phyloP scores from a whole-genome alignment of 2,113 vertebrate species.

The Anseranas semipalmata region DNA sequence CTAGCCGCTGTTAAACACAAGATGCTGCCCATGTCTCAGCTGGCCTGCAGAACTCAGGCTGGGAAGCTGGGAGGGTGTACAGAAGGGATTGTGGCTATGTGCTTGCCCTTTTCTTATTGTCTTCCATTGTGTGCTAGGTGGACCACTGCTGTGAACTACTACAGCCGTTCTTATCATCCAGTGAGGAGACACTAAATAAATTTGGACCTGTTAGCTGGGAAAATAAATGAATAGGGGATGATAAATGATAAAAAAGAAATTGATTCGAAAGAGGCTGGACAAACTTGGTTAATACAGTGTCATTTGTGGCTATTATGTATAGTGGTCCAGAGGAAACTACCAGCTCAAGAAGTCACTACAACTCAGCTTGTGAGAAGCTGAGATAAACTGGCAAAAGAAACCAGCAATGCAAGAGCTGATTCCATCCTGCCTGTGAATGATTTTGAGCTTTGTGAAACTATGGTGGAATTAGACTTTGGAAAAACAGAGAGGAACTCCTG shows the following conservation, averaged over 20 bases:
- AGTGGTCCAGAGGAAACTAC: neutral
- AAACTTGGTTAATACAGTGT: neutral
- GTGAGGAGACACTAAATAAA: neutral
- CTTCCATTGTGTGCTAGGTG: neutral
- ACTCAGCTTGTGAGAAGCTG: neutral
- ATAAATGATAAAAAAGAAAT: neutral
- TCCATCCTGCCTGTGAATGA: neutral
- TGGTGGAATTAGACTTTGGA: neutral
- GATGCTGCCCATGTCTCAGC: neutral
- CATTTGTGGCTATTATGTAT: neutral
- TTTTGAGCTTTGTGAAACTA: neutral
- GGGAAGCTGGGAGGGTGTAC: neutral
- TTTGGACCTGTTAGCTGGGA: neutral
- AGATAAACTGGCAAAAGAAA: constrained; percentile 6
- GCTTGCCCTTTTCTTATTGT: neutral
- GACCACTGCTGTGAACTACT: neutral
- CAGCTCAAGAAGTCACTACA: neutral
- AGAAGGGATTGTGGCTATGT: neutral
- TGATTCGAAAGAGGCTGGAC: neutral
- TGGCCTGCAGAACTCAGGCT: neutral
- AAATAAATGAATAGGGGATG: neutral
- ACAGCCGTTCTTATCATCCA: neutral
- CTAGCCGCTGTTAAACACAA: neutral
- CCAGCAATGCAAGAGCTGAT: neutral
- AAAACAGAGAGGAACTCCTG: neutral